phyloP scores from a whole-genome alignment of 2,888 invertebrate genomes.

The Acanthosepion esculentum region DNA sequence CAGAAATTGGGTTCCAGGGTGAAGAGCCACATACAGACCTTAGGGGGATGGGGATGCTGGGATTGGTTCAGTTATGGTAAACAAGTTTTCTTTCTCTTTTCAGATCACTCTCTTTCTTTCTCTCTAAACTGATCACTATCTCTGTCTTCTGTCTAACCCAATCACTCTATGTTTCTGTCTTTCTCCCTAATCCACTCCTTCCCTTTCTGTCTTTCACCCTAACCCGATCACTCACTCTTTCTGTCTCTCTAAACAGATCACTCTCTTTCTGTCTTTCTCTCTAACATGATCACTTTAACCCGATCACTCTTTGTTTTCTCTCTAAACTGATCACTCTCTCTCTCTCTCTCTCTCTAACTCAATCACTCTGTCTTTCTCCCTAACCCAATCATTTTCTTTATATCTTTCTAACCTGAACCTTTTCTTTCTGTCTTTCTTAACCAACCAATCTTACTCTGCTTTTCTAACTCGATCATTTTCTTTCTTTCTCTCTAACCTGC shows the following conservation, averaged over 20 bases:
- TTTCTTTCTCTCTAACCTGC: no score
- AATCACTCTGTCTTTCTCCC: no score
- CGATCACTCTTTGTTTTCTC: not conserved
- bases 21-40: constrained; percentile 99
- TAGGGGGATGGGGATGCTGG: constrained; percentile 96
- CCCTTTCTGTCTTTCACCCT: not conserved
- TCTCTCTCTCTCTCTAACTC: not conserved
- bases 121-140: not conserved
- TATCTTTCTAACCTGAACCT: no score
- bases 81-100: constrained; percentile 45
- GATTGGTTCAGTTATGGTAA: constrained; percentile 90
- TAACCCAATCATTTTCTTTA: no score
- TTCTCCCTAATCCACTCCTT: not conserved
- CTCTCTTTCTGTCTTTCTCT: not conserved
- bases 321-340: not conserved
- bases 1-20: constrained; percentile 96
- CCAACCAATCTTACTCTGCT: no score
- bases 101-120: not conserved
- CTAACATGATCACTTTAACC: not conserved
- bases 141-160: not conserved
- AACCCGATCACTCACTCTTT: not conserved
- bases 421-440: no score
- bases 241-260: no score
- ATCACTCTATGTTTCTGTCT: not conserved
- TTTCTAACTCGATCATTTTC: no score